Conservation (phyloP, 2,797 vertebrate species). For the Etheostoma nigrum region DNA sequence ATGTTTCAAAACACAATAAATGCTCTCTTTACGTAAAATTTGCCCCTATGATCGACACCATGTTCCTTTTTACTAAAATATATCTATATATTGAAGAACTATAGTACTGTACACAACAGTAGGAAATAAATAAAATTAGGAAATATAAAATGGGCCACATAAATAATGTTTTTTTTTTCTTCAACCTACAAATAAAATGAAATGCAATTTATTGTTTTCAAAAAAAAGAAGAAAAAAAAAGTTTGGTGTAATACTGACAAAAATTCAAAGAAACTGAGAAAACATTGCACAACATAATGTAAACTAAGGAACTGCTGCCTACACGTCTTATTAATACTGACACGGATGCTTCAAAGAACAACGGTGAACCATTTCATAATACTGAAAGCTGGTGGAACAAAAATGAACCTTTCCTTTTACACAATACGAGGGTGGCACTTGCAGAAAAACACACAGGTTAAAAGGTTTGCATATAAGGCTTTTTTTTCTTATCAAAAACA, state of each 20-base stretch:
- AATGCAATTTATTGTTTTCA: constrained; percentile 91
- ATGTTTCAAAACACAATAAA: constrained; percentile 99
- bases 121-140: constrained; percentile 99
- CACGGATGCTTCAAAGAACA: constrained; percentile 98
- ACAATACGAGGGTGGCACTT: constrained; percentile 99
- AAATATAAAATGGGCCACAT: constrained; percentile 99
- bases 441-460: constrained; percentile 99
- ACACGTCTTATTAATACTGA: constrained; percentile 96
- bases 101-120: constrained; percentile 99
- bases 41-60: constrained; percentile 99
- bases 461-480: constrained; percentile 99
- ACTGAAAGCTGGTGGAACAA: constrained; percentile 93
- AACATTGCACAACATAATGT: constrained; percentile 99
- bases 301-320: constrained; percentile 99
- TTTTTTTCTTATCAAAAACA: constrained; percentile 92
- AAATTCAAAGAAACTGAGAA: constrained; percentile 89
- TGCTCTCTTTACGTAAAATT: constrained; percentile 99
- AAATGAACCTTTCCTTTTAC: constrained; percentile 92
- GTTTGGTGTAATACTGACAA: constrained; percentile 99
- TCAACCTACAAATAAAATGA: constrained; percentile 99
- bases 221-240: constrained; percentile 81
- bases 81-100: constrained; percentile 99
- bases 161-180: constrained; percentile 93
- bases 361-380: constrained; percentile 93
- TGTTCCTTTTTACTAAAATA: constrained; percentile 99